Evolutionary conservation across 2,888 invertebrate species (phyloP), one percentile per base, ranked within the genome.

Genomic region (Shargacucullia verbasci): DNA sequence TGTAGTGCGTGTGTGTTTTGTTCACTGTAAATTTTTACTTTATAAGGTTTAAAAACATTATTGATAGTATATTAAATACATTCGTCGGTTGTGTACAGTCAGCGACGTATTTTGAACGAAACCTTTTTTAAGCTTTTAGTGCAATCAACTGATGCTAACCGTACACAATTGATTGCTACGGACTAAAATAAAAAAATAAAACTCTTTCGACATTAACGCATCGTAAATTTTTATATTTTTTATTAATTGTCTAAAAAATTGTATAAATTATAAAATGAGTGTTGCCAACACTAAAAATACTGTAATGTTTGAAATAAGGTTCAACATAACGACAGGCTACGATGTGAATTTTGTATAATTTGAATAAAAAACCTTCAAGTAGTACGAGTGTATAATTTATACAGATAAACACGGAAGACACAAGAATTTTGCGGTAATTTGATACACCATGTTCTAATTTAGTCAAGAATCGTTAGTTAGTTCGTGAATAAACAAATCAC

Each of bases 291-390:
- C 76, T 80, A 83, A 84, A 87, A 85, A 85, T 81, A 83, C 76
- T 78, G 71, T 81, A 78, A 80, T 81, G 79, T 81, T 79, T 80
- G 80, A 82, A 72, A 70, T 83, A 84, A 83, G 80, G 78, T 79
- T 74, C 81, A 79, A 78, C 59, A 71, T 73, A 73, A 70, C 59
- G 67, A 70, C 82, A 77, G 78, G 71, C 73, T 80, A 78, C 70
- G 70, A 80, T 83, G 82, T 85, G 81, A 84, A 83, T 84, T 87
- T 85, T 87, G 80, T 86, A 86, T 83, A 85, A 85, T 87, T 85
- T 79, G 68, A 83, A 82, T 84, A 85, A 87, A 84, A 82, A 82
- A 59, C 69, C 73, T 73, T 76, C 61, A 64, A 65, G 59, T 73
- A 59, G 60, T 46, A 57, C 9, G 46, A 29, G 66, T 5, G 44